Base-by-base conservation (phyloP, 2,888 invertebrate species). In the Macropis europaea region DNA sequence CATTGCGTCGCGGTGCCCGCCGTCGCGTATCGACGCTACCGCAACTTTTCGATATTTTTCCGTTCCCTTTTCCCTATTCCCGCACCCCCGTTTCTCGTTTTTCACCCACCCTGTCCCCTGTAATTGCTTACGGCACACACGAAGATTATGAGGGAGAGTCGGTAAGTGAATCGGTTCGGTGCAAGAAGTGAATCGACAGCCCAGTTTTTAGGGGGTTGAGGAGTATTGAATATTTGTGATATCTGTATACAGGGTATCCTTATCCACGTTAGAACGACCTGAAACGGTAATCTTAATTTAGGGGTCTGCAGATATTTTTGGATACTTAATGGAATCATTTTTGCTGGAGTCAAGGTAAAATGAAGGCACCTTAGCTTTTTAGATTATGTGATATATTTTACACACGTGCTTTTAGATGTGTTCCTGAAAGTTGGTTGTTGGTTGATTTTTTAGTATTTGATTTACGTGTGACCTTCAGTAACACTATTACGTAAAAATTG, bases 11-110 rank as follows among this genome's bases (percentile, higher is more conserved):
- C 69, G 62, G 28, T 48, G 57, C 26, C 50, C 63, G 22, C 36
- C 59, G 48, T 52, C 43, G 57, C 69, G 45, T 57, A 69, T 69
- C 50, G 69, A 69, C n/a, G n/a, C n/a, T 69, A 69, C 68, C 28
- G 57, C 50, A 67, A 38, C 69, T 22, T 7, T 38, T 50, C 48
- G 32, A 61, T 70, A 60, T 50, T 61, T 50, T 50, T 17, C 15
- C 19, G 4, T 43, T 47, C 24, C 64, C 47, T 64, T 19, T 30
- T 17, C 28, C 36, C 7, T 36, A n/a, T 30, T 24, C 11, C 34
- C n/a, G 13, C 7, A 7, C 6, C 6, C 22, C 13, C 26, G 7
- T 24, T 9, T 2, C 45, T 9, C 11, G 9, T 32, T 63, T n/a
- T 7, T 26, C 28, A 28, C n/a, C 11, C 5, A n/a, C n/a, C n/a